These are phyloP conservation scores for Temnothorax rugatulus DNA, from an alignment of 2,888 invertebrate species.

Conservation along the genomic window DNA sequence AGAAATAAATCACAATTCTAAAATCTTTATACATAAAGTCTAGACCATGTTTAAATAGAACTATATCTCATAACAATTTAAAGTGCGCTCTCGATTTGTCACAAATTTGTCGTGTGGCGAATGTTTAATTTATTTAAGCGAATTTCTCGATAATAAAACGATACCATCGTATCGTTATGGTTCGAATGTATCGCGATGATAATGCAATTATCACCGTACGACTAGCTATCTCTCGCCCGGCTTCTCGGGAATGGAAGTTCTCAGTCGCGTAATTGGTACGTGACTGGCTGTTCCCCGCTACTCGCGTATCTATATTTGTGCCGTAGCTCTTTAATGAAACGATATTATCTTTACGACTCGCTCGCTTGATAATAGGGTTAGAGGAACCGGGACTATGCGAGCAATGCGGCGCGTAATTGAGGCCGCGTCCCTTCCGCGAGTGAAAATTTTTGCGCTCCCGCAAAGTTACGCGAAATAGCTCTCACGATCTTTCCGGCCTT, in stretches of 20 bases:
- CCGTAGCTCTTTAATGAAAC: conserved; percentile 46
- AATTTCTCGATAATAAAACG: conserved; percentile 24
- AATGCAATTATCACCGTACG: conserved; percentile 45
- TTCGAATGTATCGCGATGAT: conserved; percentile 39
- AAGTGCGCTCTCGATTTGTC: neutral
- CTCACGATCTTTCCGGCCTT: conserved; percentile 51
- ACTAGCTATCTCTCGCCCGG: conserved; percentile 42
- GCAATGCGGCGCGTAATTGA: conserved; percentile 58
- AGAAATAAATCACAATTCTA: neutral
- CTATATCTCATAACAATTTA: neutral
- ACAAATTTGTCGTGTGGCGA: neutral
- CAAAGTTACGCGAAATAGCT: conserved; percentile 32
- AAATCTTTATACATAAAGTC: neutral
- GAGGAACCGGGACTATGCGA: conserved; percentile 37
- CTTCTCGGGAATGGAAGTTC: conserved; percentile 42
- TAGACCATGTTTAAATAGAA: neutral
- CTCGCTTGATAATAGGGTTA: conserved; percentile 57
- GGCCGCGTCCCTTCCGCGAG: conserved; percentile 38
- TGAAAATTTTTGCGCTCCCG: conserved; percentile 43
- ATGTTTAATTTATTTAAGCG: conserved; percentile 31
- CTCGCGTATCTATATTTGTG: conserved; percentile 65
- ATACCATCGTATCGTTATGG: conserved; percentile 25
- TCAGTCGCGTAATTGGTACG: conserved; percentile 44
- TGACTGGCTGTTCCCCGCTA: conserved; percentile 40
- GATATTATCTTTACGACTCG: conserved; percentile 65